Percentiles rank a stretch among this genome's conserved stretches.
phyloP scores from a whole-genome alignment of 2,113 vertebrate species.

The Thunnus thynnus region DNA sequence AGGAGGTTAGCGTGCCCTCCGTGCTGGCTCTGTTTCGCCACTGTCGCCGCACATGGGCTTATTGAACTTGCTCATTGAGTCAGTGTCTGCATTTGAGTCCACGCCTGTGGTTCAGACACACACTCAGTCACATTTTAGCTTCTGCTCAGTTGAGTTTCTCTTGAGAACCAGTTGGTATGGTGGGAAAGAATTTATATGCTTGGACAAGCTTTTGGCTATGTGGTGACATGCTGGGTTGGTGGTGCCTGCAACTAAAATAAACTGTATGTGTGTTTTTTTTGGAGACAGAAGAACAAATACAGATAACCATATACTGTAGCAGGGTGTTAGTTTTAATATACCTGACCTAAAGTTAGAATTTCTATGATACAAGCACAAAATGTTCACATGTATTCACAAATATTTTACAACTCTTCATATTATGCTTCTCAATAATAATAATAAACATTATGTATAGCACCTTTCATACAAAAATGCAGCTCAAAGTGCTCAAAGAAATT shows the following conservation, averaged over 20 bases:
- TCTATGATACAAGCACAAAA: background rate
- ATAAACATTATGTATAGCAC: too few species aligned
- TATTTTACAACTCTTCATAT: background rate
- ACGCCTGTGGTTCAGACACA: too few species aligned
- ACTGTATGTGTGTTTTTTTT: background rate
- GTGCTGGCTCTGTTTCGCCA: too few species aligned
- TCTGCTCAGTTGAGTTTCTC: background rate
- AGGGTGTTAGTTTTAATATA: conserved; percentile 27
- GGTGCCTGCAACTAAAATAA: too few species aligned
- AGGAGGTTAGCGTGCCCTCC: too few species aligned
- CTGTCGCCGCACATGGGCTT: too few species aligned
- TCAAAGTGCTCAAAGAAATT: background rate
- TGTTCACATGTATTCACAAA: background rate
- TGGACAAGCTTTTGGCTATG: too few species aligned
- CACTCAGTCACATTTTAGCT: background rate
- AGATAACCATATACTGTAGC: background rate
- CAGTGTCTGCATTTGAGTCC: too few species aligned
- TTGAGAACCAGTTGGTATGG: conserved; percentile 20
- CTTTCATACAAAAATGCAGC: too few species aligned
- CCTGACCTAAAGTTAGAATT: background rate
- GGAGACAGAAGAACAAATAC: background rate
- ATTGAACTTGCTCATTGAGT: too few species aligned
- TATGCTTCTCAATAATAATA: background rate
- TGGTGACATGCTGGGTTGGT: too few species aligned
- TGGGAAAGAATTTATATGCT: background rate